Evolutionary conservation across 2,888 invertebrate species (phyloP), one percentile per base, ranked within the genome.

Genomic region (Anticlea derivata): DNA sequence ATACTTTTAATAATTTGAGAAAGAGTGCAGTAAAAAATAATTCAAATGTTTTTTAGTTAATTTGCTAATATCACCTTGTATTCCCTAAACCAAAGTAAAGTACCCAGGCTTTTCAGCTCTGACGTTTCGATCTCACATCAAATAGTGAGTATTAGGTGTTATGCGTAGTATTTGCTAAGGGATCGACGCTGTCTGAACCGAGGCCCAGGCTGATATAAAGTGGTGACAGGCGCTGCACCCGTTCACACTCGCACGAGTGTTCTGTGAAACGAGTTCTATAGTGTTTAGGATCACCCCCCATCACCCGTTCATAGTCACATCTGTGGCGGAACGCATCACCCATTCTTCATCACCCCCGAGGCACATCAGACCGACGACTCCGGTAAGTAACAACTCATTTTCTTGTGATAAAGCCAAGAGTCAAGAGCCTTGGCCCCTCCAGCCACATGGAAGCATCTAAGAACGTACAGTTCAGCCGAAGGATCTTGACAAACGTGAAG

Each of bases 271-370:
- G 71, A 75, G 59, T 63, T 61, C 66, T 63, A 56, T 81, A 82
- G 79, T 78, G 70, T 76, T 61, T 83, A 81, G 82, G 80, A 79
- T 81, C 79, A 83, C 73, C 80, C 76, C 66, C 63, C 73, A 72
- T 64, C 66, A 60, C 60, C 53, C 68, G 88, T 89, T 89, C 89
- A 89, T 88, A 89, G 87, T 78, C 88, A 88, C 81, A 43, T 61
- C 66, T 73, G 88, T 89, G 88, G 87, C 82, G 55, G 89, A 86
- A 88, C 87, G 73, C 55, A 31, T 65, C 80, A 73, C 60, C 65
- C 67, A 17, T 17, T 4, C 2, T 17, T n/a, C n/a, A 35, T 60
- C 68, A 61, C 59, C 64, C 71, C 72, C 75, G 73, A 79, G 70
- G 66, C 75, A 75, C 76, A 76, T 71, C 72, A 68, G 65, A 65